A percentile compares a stretch with the other conserved stretches of the same genome.
phyloP scores from a whole-genome alignment of 2,888 invertebrate genomes.

The Lobophora halterata region DNA sequence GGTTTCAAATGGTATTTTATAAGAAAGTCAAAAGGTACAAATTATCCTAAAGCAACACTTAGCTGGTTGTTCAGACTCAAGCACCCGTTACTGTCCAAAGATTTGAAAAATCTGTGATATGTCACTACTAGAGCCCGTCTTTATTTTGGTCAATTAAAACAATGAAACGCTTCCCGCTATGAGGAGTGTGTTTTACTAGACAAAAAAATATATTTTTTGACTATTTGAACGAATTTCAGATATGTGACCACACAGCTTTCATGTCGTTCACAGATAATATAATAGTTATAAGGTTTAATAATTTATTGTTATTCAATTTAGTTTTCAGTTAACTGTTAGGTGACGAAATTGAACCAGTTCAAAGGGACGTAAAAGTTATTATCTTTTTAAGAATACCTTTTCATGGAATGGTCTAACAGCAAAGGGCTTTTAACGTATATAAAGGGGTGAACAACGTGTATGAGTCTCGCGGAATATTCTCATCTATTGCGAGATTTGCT shows the following conservation, averaged over 20 bases:
- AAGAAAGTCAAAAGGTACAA: constrained; percentile 68
- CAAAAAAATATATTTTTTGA: constrained; percentile 81
- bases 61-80: constrained; percentile 47
- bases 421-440: constrained; percentile 56
- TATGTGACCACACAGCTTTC: constrained; percentile 71
- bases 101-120: constrained; percentile 81
- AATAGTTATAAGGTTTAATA: constrained; percentile 79
- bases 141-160: constrained; percentile 80
- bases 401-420: constrained; percentile 55
- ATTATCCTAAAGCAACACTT: constrained; percentile 54
- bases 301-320: constrained; percentile 80
- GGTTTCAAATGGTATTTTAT: constrained; percentile 62
- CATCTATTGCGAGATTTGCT: constrained; percentile 63
- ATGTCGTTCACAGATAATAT: constrained; percentile 75
- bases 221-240: constrained; percentile 76
- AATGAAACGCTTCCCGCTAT: constrained; percentile 65
- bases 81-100: constrained; percentile 79
- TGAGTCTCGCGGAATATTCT: constrained; percentile 59
- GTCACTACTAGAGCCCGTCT: constrained; percentile 72
- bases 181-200: constrained; percentile 69
- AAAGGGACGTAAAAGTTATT: constrained; percentile 79
- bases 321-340: constrained; percentile 76
- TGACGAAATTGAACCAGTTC: constrained; percentile 79
- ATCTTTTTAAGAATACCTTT: constrained; percentile 68
- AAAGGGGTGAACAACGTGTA: constrained; percentile 72